A percentile compares a stretch with the other conserved stretches of the same genome.
Conservation (phyloP, 1,140 invertebrate species). For the Calliopsis andreniformis region DNA sequence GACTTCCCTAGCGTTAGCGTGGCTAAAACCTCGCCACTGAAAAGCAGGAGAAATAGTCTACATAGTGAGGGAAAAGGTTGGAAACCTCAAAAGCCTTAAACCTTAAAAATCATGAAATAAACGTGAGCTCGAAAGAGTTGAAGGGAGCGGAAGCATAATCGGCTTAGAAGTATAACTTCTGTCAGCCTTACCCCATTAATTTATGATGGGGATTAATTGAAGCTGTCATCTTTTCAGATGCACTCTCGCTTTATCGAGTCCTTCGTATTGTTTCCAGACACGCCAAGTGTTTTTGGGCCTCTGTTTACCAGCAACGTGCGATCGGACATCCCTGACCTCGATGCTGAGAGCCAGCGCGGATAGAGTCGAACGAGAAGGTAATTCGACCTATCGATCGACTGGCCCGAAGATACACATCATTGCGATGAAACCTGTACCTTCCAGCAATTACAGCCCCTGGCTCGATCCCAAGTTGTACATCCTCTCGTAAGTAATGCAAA, state of each 20-base stretch:
- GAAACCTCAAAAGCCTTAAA: neutral
- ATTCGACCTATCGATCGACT: constrained; percentile 74
- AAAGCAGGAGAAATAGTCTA: neutral
- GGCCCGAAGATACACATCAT: constrained; percentile 81
- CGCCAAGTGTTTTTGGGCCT: constrained; percentile 86
- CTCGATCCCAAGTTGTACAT: constrained; percentile 87
- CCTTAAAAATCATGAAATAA: neutral
- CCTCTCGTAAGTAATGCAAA: constrained; percentile 83
- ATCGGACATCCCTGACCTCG: constrained; percentile 82
- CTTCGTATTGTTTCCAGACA: constrained; percentile 83
- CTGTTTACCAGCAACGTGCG: constrained; percentile 88
- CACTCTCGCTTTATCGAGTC: too few species aligned
- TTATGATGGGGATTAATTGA: too few species aligned
- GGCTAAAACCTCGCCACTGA: too few species aligned
- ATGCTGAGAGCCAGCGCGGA: constrained; percentile 83
- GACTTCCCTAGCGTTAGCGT: neutral
- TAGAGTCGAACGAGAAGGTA: constrained; percentile 78
- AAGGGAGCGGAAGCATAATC: too few species aligned
- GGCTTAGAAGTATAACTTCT: too few species aligned
- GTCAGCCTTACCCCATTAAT: too few species aligned
- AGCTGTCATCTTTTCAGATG: too few species aligned
- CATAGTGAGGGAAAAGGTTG: neutral
- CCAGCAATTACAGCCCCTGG: constrained; percentile 84
- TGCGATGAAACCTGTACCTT: constrained; percentile 87
- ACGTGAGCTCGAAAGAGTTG: neutral